Evolutionary conservation across 2,888 invertebrate genomes (phyloP), one percentile per base, ranked within the genome.

Genomic region (Athalia rosae): DNA sequence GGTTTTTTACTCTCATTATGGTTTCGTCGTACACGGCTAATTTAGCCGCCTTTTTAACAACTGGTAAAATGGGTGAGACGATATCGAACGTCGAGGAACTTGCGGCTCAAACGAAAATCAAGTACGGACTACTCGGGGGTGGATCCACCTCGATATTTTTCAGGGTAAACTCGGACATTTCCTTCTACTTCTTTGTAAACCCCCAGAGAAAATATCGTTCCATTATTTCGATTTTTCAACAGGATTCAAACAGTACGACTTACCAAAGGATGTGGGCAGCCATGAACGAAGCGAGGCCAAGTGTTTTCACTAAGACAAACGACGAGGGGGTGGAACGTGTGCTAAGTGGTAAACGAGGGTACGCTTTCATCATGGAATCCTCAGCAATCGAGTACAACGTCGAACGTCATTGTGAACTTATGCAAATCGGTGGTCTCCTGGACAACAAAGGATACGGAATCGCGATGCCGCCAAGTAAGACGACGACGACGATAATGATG

Each of bases 351-450:
- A 96, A 96, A 88, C 95, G 96, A 62, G 94, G 94, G 67, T 99
- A 99, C 89, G 99, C 99, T 0, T 99, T 97, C 88, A 92, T 99
- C 47, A 98, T 99, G 97, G 99, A 99, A 90, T 98, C 98, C 0
- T 97, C 98, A 0, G 96, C 97, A 43, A 97, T 99, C 81, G 99
- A 99, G 88, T 99, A 99, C 87, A 95, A 95, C 58, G 95, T 97
- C 69, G 96, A 98, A 88, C 92, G 97, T 80, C 95, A 97, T 86
- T 98, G 98, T 87, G 96, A 97, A 80, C 93, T 98, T 80, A 96
- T 95, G 61, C 96, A 97, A 92, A 95, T 98, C 43, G 98, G 98
- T 0, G 96, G 97, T 2, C 94, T 97, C 92, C 92, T 98, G 67
- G 98, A 98, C 89, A 96, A 96, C 8, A 98, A 98, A 90, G 98